Evolutionary conservation across 2,113 vertebrate species (phyloP).

Genomic region (Channa argus): DNA sequence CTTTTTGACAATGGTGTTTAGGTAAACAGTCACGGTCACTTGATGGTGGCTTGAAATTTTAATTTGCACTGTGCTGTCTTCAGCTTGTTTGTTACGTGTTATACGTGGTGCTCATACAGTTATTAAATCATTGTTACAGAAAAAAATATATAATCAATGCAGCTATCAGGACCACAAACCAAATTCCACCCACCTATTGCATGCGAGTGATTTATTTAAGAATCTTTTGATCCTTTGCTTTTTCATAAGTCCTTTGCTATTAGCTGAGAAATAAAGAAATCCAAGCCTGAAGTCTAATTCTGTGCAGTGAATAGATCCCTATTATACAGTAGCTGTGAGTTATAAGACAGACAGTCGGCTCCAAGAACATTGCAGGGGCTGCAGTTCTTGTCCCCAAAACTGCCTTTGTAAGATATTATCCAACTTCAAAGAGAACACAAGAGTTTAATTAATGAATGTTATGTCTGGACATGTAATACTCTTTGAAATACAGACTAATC

Average conservation of each 20-base stretch:
- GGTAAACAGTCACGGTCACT: too few relatives aligned
- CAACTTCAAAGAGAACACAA: constrained; percentile 61
- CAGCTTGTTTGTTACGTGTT: too few relatives aligned
- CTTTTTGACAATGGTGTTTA: too few relatives aligned
- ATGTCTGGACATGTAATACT: constrained; percentile 67
- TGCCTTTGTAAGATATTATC: constrained; percentile 65
- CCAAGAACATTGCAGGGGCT: constrained; percentile 69
- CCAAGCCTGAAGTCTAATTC: constrained; percentile 29
- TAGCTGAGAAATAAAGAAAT: constrained; percentile 11
- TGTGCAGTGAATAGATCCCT: constrained; percentile 50
- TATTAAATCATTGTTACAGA: neutral
- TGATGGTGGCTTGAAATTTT: too few relatives aligned
- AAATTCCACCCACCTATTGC: neutral
- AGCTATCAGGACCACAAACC: constrained; percentile 3
- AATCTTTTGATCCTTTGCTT: neutral
- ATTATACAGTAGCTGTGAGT: constrained; percentile 60
- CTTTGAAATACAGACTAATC: constrained; percentile 74
- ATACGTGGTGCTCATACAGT: neutral
- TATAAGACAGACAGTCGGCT: constrained; percentile 44
- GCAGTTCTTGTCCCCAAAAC: constrained; percentile 65
- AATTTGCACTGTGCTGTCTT: too few relatives aligned
- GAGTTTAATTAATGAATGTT: constrained; percentile 73
- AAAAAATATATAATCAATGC: neutral
- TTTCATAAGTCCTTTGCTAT: neutral
- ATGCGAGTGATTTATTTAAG: neutral